Evolutionary conservation across 2,888 invertebrate genomes (phyloP).

Genomic region (Thumatha senex): DNA sequence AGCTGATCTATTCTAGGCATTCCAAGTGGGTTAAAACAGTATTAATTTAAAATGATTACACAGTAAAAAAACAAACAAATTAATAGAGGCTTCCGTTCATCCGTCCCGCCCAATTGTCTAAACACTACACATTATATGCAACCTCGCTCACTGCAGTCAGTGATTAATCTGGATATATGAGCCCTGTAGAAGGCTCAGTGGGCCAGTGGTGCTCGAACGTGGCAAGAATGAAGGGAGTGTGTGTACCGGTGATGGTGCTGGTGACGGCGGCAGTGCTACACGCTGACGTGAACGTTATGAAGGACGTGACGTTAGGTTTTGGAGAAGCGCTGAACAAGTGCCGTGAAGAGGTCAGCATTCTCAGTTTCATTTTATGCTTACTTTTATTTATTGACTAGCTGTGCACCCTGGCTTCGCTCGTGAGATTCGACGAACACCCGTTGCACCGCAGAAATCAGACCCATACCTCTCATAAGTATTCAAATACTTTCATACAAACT

Average conservation of each 20-base stretch:
- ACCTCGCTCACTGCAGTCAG: not conserved
- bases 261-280: conserved; percentile 17
- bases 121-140: not conserved
- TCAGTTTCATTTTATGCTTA: not conserved
- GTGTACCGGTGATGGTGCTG: conserved; percentile 22
- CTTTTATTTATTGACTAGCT: not conserved
- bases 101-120: not conserved
- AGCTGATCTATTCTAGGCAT: not conserved
- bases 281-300: conserved; percentile 60
- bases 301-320: conserved; percentile 75
- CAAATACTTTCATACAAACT: too few species aligned
- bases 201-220: not conserved
- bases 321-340: conserved; percentile 72
- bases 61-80: conserved; percentile 1
- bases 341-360: conserved; percentile 60
- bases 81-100: conserved; percentile 7
- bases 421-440: too few species aligned
- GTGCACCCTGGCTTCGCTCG: too few species aligned
- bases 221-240: conserved; percentile 3
- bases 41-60: not conserved
- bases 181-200: not conserved
- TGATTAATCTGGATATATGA: conserved; percentile 15
- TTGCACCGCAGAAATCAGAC: too few species aligned
- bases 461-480: too few species aligned
- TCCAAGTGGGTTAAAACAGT: too few species aligned